A percentile compares a stretch with the other conserved stretches of the same genome.
phyloP scores from a whole-genome alignment of 2,113 vertebrate species.

The Rhinopomastus cyanomelas region DNA sequence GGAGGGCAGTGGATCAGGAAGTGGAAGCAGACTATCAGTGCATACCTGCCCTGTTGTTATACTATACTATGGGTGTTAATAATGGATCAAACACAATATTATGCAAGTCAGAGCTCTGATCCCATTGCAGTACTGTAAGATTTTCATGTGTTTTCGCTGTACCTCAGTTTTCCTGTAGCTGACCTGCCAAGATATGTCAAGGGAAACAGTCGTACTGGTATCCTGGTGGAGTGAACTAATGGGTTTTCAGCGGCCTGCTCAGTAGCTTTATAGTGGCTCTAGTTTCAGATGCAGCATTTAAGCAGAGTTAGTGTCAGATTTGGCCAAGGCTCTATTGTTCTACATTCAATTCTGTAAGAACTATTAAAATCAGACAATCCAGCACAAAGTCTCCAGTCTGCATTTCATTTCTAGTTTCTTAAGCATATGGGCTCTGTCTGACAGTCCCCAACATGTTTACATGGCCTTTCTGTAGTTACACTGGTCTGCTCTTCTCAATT shows the following conservation, averaged over 20 bases:
- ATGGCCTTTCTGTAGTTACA: not conserved
- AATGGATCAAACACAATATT: slow-evolving; percentile 55
- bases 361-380: not conserved
- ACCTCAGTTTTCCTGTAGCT: slow-evolving; percentile 16
- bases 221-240: not conserved
- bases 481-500: not conserved
- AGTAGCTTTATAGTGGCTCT: not conserved
- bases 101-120: slow-evolving; percentile 49
- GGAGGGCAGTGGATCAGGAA: not conserved
- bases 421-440: not conserved
- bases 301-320: not conserved
- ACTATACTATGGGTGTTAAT: slow-evolving; percentile 8
- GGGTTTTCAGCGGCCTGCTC: not conserved
- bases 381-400: not conserved
- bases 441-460: not conserved
- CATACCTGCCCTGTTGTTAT: not conserved
- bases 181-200: slow-evolving; percentile 3
- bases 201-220: not conserved
- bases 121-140: not conserved
- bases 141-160: slow-evolving; percentile 37
- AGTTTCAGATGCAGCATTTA: not conserved
- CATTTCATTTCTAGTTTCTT: not conserved
- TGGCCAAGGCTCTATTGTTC: not conserved
- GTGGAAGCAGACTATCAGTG: not conserved
- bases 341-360: not conserved